A percentile compares a stretch with the other conserved stretches of the same genome.
These are phyloP conservation scores for Felis catus DNA, from an alignment of 2,113 vertebrate genomes.

Conservation along the genomic window DNA sequence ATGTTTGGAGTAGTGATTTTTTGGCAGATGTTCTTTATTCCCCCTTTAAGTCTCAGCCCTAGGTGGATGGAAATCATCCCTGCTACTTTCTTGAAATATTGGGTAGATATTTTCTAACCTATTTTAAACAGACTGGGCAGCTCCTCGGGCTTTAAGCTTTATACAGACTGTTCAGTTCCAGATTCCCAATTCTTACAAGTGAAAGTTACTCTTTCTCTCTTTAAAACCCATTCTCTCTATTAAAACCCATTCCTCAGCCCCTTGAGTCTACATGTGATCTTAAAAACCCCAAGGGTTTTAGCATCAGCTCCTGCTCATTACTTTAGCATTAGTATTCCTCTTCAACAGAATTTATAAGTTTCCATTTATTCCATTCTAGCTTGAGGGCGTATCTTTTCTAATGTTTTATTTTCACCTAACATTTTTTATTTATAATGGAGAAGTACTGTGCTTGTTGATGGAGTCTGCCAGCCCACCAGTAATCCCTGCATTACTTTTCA, in stretches of 20 bases:
- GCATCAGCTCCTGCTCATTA: neutral
- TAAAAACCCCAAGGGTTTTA: neutral
- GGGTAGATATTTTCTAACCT: neutral
- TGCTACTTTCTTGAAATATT: neutral
- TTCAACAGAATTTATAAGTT: neutral
- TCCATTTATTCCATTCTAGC: neutral
- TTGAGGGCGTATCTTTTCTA: neutral
- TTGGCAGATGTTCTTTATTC: neutral
- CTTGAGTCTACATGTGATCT: neutral
- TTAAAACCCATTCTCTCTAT: neutral
- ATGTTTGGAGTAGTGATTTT: neutral
- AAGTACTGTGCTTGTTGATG: neutral
- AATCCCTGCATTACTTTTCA: neutral
- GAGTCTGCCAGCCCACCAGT: neutral
- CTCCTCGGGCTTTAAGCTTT: neutral
- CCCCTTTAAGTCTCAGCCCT: neutral
- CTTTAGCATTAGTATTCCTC: neutral
- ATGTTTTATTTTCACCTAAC: neutral
- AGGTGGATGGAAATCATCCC: neutral
- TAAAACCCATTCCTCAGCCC: neutral
- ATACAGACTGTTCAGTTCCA: too few species aligned
- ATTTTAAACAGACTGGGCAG: neutral
- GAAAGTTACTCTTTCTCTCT: neutral
- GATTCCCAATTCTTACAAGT: neutral
- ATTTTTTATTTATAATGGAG: neutral